These are phyloP conservation scores for Fukomys damarensis DNA, from an alignment of 2,113 vertebrate genomes.

Conservation along the genomic window DNA sequence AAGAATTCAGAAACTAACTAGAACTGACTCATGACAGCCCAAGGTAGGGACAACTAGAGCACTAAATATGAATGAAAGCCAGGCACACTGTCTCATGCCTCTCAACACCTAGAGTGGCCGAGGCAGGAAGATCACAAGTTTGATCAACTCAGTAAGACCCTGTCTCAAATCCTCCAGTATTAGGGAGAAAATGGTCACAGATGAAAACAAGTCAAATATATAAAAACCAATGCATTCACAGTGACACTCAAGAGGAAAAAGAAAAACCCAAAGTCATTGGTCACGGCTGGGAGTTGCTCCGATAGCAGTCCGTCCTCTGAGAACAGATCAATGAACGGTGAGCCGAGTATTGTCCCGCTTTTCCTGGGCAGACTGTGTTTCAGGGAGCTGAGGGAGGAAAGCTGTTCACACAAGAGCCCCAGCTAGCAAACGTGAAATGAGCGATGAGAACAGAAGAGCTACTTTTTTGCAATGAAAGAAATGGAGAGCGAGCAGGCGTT, in stretches of 20 bases:
- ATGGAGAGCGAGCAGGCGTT: not conserved
- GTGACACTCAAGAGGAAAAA: not conserved
- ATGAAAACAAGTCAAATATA: not conserved
- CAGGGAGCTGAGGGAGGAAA: not conserved
- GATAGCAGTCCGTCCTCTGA: not conserved
- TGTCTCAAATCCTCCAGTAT: not conserved
- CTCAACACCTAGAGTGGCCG: not conserved
- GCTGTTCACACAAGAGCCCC: not conserved
- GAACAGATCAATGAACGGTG: not conserved
- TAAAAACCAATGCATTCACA: not conserved
- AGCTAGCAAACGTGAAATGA: not conserved
- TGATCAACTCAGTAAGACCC: not conserved
- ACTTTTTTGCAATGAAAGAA: not conserved
- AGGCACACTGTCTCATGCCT: no score
- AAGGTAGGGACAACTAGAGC: not conserved
- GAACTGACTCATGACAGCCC: not conserved
- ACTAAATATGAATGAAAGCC: not conserved
- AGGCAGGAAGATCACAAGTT: not conserved
- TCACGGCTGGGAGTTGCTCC: not conserved
- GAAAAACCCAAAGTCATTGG: not conserved
- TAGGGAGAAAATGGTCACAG: not conserved
- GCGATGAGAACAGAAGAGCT: not conserved
- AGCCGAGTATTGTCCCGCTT: not conserved
- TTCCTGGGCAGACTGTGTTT: not conserved
- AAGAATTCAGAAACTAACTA: not conserved